Conservation (phyloP, 2,888 invertebrate species). For the Epsilonema sp. region DNA sequence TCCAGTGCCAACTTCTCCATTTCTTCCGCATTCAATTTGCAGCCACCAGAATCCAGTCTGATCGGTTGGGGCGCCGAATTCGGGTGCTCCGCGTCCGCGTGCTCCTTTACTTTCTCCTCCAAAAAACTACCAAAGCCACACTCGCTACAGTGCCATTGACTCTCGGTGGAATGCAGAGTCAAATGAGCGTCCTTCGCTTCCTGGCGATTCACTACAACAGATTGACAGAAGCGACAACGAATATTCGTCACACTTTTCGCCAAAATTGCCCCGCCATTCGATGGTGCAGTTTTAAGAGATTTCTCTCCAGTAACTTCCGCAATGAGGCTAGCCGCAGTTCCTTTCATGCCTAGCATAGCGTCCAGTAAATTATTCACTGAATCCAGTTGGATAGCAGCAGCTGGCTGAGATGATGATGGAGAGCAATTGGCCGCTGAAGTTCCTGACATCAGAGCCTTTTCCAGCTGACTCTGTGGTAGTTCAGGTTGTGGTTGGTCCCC, state of each 20-base stretch:
- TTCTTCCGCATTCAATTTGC: neutral
- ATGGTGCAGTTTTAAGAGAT: no score
- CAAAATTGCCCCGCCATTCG: neutral
- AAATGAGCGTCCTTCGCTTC: neutral
- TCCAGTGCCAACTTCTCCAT: neutral
- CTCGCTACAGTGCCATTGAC: constrained; percentile 3
- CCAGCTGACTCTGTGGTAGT: no score
- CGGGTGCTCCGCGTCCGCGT: neutral
- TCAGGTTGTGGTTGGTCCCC: no score
- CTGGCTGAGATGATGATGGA: no score
- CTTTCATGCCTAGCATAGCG: no score
- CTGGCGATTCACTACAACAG: no score
- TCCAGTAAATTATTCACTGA: no score
- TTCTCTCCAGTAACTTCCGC: no score
- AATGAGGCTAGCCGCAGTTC: no score
- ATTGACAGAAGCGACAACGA: neutral
- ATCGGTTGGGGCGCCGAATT: neutral
- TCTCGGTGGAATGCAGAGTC: constrained; percentile 1
- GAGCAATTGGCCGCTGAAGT: no score
- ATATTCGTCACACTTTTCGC: no score
- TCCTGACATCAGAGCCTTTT: neutral
- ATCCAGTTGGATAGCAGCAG: no score
- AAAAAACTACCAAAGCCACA: constrained; percentile 3
- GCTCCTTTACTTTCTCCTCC: neutral
- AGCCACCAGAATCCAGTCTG: neutral